phyloP scores from a whole-genome alignment of 2,888 invertebrate genomes.

The Drosophila anceps region DNA sequence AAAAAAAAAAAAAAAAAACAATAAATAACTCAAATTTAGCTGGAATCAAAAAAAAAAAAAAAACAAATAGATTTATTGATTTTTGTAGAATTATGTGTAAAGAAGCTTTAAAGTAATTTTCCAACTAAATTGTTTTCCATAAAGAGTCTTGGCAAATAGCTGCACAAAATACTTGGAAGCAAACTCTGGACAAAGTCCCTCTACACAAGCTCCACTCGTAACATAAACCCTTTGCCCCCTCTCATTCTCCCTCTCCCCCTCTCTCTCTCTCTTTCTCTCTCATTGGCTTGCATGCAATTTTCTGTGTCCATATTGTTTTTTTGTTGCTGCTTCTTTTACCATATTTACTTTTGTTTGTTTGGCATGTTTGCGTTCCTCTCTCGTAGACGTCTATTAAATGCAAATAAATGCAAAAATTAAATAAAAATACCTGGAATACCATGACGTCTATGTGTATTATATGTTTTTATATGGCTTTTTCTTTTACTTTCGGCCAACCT shows the following conservation, averaged over 20 bases:
- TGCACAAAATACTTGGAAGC: slow-evolving; percentile 22
- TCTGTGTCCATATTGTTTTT: slow-evolving; percentile 39
- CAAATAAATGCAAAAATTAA: slow-evolving; percentile 71
- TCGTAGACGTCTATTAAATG: slow-evolving; percentile 53
- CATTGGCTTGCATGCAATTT: slow-evolving; percentile 61
- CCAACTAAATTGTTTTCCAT: not conserved
- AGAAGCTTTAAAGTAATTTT: not conserved
- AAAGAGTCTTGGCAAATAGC: slow-evolving; percentile 28
- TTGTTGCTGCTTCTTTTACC: slow-evolving; percentile 35
- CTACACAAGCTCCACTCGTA: not conserved
- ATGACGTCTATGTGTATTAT: slow-evolving; percentile 55
- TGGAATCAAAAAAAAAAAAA: not conserved
- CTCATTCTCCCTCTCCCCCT: not conserved
- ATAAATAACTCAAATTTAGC: not conserved
- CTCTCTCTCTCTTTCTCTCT: not conserved
- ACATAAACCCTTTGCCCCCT: not conserved
- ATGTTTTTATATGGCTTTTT: slow-evolving; percentile 44
- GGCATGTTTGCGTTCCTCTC: slow-evolving; percentile 18
- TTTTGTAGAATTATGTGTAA: not conserved
- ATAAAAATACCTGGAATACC: slow-evolving; percentile 68
- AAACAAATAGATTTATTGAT: not conserved
- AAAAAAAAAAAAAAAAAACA: too few species aligned
- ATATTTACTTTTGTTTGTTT: slow-evolving; percentile 37
- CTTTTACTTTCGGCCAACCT: slow-evolving; percentile 34
- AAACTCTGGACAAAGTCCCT: slow-evolving; percentile 23